These are phyloP conservation scores for Crossaster papposus DNA, from an alignment of 53 echinoderm and acorn worm species.

Conservation along the genomic window DNA sequence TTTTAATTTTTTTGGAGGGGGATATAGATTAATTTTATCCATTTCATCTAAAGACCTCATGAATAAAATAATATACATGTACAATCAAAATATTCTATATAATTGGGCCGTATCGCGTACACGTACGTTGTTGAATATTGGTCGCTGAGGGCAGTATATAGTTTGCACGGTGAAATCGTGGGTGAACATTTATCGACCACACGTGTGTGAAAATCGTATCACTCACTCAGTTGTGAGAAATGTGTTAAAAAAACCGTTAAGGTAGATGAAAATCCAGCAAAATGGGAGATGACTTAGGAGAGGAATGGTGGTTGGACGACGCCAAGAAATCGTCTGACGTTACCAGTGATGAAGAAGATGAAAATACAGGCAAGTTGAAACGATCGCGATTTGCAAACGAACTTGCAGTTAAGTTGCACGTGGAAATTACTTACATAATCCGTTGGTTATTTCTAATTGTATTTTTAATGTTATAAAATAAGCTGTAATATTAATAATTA, in stretches of 20 bases:
- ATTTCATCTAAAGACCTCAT: no score
- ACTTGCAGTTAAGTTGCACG: no score
- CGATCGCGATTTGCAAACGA: not conserved
- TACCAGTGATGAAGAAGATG: constrained; percentile 22
- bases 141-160: constrained; percentile 31
- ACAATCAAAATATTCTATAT: no score
- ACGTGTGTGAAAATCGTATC: no score
- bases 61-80: no score
- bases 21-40: no score
- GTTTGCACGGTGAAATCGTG: no score
- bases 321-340: constrained; percentile 28
- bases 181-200: not conserved
- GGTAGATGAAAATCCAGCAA: not conserved
- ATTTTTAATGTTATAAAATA: no score
- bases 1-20: no score
- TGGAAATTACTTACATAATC: constrained; percentile 9
- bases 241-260: not conserved
- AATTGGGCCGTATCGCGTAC: no score
- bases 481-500: no score
- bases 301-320: constrained; percentile 68
- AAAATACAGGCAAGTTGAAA: constrained; percentile 34
- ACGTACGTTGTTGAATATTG: not conserved
- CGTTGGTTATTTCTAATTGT: not conserved
- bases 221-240: no score
- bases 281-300: constrained; percentile 73